Conservation (phyloP, 2,888 invertebrate genomes). For the Loripinus fragilis region DNA sequence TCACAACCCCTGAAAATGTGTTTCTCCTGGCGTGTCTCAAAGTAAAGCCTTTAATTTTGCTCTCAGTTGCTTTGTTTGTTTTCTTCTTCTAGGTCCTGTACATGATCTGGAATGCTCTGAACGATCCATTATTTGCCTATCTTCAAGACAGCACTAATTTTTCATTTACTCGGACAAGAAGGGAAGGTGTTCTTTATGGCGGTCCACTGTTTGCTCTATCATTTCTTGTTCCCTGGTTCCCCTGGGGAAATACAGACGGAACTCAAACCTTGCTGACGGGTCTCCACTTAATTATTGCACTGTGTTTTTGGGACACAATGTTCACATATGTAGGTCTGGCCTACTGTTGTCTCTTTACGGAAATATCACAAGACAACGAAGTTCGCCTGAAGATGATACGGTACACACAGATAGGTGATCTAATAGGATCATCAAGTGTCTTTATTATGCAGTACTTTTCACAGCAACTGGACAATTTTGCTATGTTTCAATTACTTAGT, state of each 20-base stretch:
- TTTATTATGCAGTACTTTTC: constrained; percentile 76
- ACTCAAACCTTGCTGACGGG: constrained; percentile 77
- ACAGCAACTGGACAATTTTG: constrained; percentile 78
- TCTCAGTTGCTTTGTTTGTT: too few species aligned
- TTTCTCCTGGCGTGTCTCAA: too few species aligned
- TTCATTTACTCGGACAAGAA: constrained; percentile 80
- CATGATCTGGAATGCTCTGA: constrained; percentile 84
- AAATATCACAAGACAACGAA: constrained; percentile 77
- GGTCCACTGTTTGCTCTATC: constrained; percentile 82
- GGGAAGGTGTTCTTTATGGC: constrained; percentile 82
- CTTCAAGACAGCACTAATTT: constrained; percentile 76
- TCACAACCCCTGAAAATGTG: too few species aligned
- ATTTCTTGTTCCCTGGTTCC: constrained; percentile 83
- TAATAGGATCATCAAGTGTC: constrained; percentile 72
- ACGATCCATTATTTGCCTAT: constrained; percentile 84
- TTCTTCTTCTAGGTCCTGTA: constrained; percentile 77
- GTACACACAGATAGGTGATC: constrained; percentile 74
- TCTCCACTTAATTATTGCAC: constrained; percentile 82
- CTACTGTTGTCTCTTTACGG: constrained; percentile 82
- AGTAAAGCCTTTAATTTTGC: too few species aligned
- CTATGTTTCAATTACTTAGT: constrained; percentile 77
- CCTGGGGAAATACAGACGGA: constrained; percentile 58
- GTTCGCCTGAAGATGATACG: constrained; percentile 80
- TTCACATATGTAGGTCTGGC: constrained; percentile 83
- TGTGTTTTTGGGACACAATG: constrained; percentile 84